Evolutionary conservation across 2,113 vertebrate species (phyloP).

Genomic region (Sphyrna mokarran): DNA sequence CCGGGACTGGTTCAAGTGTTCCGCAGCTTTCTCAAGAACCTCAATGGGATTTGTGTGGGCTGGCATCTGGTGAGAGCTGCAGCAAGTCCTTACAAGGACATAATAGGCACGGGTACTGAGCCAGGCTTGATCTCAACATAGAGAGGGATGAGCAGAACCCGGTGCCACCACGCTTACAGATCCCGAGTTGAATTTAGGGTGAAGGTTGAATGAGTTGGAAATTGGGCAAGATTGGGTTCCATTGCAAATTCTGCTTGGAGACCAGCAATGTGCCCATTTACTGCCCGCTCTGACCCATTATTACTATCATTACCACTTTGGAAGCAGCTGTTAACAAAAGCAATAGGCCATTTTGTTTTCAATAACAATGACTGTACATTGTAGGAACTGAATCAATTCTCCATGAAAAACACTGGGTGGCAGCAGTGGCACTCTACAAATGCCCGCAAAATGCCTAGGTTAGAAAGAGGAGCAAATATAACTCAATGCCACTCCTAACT

Average conservation of each 20-base stretch:
- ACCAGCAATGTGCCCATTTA: neutral
- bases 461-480: neutral
- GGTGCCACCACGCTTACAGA: no score
- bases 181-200: neutral
- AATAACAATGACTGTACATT: neutral
- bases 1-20: neutral
- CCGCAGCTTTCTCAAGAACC: neutral
- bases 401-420: neutral
- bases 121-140: neutral
- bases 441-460: neutral
- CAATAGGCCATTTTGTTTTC: neutral
- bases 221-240: neutral
- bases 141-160: neutral
- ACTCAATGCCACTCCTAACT: neutral
- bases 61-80: neutral
- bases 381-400: neutral
- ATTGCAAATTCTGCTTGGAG: neutral
- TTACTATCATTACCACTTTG: neutral
- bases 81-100: neutral
- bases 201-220: neutral
- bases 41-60: neutral
- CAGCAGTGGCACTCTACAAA: neutral
- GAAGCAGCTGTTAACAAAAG: neutral
- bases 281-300: neutral
- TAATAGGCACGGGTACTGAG: neutral